Evolutionary conservation across 2,888 invertebrate species (phyloP), one percentile per base, ranked within the genome.

Genomic region (Phaedon cochleariae): DNA sequence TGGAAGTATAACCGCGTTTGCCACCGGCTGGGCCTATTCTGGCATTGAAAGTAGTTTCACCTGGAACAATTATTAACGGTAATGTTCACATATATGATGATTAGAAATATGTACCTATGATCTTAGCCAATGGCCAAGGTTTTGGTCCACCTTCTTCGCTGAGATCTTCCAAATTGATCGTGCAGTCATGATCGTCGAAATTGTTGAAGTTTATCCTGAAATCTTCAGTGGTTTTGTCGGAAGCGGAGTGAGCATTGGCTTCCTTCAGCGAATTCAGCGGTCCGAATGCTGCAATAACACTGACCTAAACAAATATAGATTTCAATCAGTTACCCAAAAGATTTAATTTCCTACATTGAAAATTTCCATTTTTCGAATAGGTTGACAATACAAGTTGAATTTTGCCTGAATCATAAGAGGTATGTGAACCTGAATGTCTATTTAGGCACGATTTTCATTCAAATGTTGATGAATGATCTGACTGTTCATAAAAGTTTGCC

Each of bases 251-350:
- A 0, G 95, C 92, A 76, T 94, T 94, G 4, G 95, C 94, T 80
- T 96, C 95, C 73, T 89, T 89, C 59, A 90, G 84, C 0, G 88
- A 86, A 85, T 94, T 95, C 29, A 96, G 85, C 0, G 92, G 91
- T 0, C 96, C 96, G 73, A 96, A 93, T 3, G 96, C 96, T 0
- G 95, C 95, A 59, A 96, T 93, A 2, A 96, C 91, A 22, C 91
- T 92, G 21, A 92, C 90, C 45, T 73, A 20, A 4, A 37, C 34
- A 37, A 55, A 34, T 12, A 20, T 21, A 21, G 4, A 51, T 20
- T 51, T 10, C 22, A 2, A 51, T 18, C 10, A 12, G 4, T 45
- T 4, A n/a, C n/a, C n/a, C n/a, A n/a, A n/a, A n/a, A n/a, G n/a
- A n/a, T n/a, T n/a, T n/a, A n/a, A n/a, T n/a, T n/a, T n/a, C n/a